A percentile compares a stretch with the other conserved stretches of the same genome.
These are phyloP conservation scores for Aquatica leii DNA, from an alignment of 2,888 invertebrate species.

Conservation along the genomic window DNA sequence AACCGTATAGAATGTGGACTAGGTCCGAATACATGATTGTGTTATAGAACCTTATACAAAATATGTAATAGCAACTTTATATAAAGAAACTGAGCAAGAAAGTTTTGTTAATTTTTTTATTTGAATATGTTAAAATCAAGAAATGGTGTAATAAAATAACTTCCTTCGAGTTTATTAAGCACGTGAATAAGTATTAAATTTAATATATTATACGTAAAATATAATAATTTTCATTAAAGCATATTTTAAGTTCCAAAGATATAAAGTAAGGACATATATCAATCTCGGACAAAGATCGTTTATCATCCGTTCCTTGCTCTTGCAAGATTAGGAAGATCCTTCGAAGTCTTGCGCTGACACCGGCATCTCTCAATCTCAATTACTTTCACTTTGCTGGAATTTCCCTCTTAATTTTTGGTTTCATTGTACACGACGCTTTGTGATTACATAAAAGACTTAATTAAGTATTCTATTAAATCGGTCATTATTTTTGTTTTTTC, in stretches of 20 bases:
- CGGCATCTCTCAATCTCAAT: slow-evolving; percentile 31
- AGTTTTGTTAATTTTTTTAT: no score
- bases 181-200: no score
- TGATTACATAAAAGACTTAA: slow-evolving; percentile 4
- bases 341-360: slow-evolving; percentile 26
- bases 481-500: no score
- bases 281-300: slow-evolving; percentile 27
- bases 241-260: slow-evolving; percentile 15
- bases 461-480: no score
- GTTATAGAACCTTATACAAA: no score
- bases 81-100: no score
- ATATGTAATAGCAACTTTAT: no score
- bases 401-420: slow-evolving; percentile 20
- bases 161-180: no score
- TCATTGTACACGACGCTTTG: not conserved
- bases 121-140: no score
- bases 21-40: no score
- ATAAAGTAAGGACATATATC: slow-evolving; percentile 26
- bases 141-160: no score
- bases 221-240: slow-evolving; percentile 15
- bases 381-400: slow-evolving; percentile 31
- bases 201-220: slow-evolving; percentile 19
- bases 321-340: slow-evolving; percentile 27
- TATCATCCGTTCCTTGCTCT: slow-evolving; percentile 31
- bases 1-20: no score